Percentiles rank a stretch among this genome's conserved stretches.
Conservation (phyloP, 2,888 invertebrate species). For the Asteroscopus sphinx region DNA sequence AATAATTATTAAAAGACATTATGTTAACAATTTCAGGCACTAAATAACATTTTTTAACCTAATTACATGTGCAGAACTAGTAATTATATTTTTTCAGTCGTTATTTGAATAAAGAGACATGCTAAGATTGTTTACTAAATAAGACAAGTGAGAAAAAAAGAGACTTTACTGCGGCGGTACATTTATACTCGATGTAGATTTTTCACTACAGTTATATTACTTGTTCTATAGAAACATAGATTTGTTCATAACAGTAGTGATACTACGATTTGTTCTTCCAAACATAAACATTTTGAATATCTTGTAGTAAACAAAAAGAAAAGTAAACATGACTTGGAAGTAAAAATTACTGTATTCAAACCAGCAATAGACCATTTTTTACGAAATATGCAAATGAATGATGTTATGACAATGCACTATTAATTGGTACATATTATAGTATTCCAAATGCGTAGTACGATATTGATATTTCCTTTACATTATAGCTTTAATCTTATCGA, state of each 20-base stretch:
- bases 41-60: no score
- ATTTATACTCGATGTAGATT: background rate
- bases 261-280: constrained; percentile 10
- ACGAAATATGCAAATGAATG: constrained; percentile 10
- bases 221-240: constrained; percentile 8
- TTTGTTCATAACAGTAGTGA: constrained; percentile 16
- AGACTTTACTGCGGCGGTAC: no score
- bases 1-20: no score
- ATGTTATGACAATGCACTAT: background rate
- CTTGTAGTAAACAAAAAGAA: constrained; percentile 2
- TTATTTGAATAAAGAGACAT: no score
- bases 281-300: constrained; percentile 5
- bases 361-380: constrained; percentile 3
- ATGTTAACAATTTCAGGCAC: no score
- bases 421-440: constrained; percentile 19
- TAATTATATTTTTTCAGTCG: no score
- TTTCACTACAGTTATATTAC: background rate
- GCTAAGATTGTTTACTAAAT: no score
- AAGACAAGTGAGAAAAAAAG: no score
- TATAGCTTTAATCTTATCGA: constrained; percentile 9
- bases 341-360: constrained; percentile 1
- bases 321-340: background rate
- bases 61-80: no score
- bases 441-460: constrained; percentile 24
- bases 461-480: background rate